Evolutionary conservation across 2,888 invertebrate genomes (phyloP), one percentile per base, ranked within the genome.

Genomic region (Papilio demoleus): DNA sequence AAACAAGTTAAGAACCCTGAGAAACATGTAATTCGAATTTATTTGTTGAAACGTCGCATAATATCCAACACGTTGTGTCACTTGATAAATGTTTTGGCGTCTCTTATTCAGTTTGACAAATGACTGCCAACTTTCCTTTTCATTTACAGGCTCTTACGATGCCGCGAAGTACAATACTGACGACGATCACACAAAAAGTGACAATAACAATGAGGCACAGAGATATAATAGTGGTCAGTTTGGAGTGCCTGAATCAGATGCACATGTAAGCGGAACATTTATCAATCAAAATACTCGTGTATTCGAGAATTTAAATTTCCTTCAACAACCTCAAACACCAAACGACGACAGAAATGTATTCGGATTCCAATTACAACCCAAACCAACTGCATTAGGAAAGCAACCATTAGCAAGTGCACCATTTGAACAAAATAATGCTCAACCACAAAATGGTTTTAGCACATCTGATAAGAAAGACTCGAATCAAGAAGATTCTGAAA

Each of bases 61-160:
- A 36, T 38, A 11, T 22, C 3, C 27, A 8, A 31, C 47, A 36
- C 62, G 36, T 88, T 89, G 87, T 86, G 64, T 71, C 65, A 65
- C 65, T 79, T 87, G 88, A 90, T 81, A 83, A 85, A 89, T 87
- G 88, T 81, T 79, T 84, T 77, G 75, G 76, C 77, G 77, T 74
- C 80, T 82, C 79, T 85, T 81, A 79, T 81, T 77, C 74, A 74
- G 74, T 73, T 81, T 90, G 88, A 90, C 84, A 87, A 88, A 91
- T 90, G 77, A 81, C 78, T 78, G 67, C 82, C 80, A 83, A 88
- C 90, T 92, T 92, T 92, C 90, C 74, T 90, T 92, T 90, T 88
- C 85, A 87, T 86, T 92, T 88, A 78, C 90, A 92, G 92, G 92
- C 84, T 88, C 90, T 70, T 92, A 92, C 81, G 86, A 90, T 72